These are phyloP conservation scores for Anisognathus igniventris DNA, from an alignment of 2,797 vertebrate species.

Conservation along the genomic window DNA sequence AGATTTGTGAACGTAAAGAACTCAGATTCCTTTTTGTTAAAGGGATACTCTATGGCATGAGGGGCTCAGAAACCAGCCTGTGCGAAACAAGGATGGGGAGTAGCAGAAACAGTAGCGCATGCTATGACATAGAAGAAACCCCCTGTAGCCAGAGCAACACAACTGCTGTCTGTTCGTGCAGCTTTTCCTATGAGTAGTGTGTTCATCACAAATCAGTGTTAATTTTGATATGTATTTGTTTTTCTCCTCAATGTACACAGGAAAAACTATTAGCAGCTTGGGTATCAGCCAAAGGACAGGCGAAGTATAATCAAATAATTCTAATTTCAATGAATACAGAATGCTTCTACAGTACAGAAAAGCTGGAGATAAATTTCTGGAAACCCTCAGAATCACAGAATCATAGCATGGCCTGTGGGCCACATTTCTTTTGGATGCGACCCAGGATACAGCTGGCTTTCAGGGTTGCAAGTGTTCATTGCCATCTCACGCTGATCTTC, in stretches of 20 bases:
- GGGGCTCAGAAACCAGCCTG: not conserved
- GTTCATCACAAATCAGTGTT: not conserved
- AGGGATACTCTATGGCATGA: not conserved
- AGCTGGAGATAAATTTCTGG: not conserved
- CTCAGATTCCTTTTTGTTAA: not conserved
- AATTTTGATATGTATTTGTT: not conserved
- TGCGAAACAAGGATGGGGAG: not conserved
- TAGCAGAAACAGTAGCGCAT: not conserved
- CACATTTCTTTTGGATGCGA: fast-evolving
- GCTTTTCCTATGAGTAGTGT: not conserved
- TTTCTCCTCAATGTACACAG: not conserved
- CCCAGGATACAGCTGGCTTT: not conserved
- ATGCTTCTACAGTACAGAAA: not conserved
- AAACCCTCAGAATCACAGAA: not conserved
- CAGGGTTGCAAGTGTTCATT: not conserved
- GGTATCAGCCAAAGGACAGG: not conserved
- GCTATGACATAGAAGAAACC: not conserved
- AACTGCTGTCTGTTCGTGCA: not conserved
- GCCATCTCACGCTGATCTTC: not conserved
- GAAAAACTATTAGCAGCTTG: not conserved
- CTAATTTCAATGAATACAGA: not conserved
- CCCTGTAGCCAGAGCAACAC: not conserved
- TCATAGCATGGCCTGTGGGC: not conserved
- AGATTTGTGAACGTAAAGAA: not conserved
- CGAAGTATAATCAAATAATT: not conserved